Percentiles rank a stretch among this genome's conserved stretches.
These are phyloP conservation scores for Polyodon spathula DNA, from an alignment of 2,113 vertebrate genomes.

Conservation along the genomic window DNA sequence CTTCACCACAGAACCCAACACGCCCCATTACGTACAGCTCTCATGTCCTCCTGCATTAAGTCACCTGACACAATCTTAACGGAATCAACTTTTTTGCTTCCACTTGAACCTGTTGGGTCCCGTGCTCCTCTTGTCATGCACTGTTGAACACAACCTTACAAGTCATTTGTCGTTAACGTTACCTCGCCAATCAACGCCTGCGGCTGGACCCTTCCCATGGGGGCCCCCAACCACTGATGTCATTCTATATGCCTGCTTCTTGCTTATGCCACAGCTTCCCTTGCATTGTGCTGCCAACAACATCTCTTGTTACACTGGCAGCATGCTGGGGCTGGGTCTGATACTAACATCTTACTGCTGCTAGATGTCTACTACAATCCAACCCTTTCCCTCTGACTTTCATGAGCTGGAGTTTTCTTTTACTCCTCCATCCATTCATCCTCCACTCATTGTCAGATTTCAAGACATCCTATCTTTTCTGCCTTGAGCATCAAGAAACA, in stretches of 20 bases:
- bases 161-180: constrained; percentile 6
- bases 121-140: background rate
- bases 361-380: background rate
- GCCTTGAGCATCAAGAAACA: too few species aligned
- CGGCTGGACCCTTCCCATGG: background rate
- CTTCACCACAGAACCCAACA: constrained; percentile 1
- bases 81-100: background rate
- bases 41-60: constrained; percentile 8
- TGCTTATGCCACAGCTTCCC: background rate
- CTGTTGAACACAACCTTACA: constrained; percentile 6
- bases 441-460: too few species aligned
- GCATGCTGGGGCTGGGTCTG: background rate
- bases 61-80: constrained; percentile 7
- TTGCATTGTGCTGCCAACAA: background rate
- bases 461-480: too few species aligned
- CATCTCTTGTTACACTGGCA: background rate
- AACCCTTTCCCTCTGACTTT: too few species aligned
- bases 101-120: constrained; percentile 5
- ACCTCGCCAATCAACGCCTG: background rate
- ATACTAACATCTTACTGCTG: background rate
- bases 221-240: background rate
- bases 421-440: too few species aligned
- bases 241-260: background rate
- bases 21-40: background rate
- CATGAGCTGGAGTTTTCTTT: too few species aligned